Evolutionary conservation across 1,140 invertebrate genomes (phyloP).

Genomic region (Penaeus indicus): DNA sequence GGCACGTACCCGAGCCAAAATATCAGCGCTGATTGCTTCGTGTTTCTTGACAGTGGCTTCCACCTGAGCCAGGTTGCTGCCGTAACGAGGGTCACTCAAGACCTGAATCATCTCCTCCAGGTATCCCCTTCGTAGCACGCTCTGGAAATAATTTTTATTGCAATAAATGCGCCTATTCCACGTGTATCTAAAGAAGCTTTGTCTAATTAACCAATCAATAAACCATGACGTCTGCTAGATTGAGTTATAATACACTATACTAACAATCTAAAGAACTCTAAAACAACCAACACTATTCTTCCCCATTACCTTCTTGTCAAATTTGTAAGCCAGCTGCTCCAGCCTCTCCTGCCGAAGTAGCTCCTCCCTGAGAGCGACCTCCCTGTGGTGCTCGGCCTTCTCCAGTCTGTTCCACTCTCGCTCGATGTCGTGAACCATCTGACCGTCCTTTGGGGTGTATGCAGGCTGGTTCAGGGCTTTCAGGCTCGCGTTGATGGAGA

Average conservation of each 20-base stretch:
- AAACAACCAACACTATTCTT: background rate
- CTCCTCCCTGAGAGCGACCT: constrained; percentile 92
- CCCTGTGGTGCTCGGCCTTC: constrained; percentile 93
- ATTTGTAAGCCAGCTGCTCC: constrained; percentile 95
- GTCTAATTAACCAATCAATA: too few species aligned
- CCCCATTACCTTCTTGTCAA: constrained; percentile 87
- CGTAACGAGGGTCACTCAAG: constrained; percentile 91
- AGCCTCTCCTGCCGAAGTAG: constrained; percentile 92
- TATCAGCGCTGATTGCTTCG: constrained; percentile 97
- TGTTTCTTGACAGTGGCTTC: constrained; percentile 98
- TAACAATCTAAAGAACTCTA: background rate
- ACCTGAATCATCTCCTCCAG: constrained; percentile 99
- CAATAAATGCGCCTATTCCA: too few species aligned
- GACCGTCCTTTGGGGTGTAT: constrained; percentile 93
- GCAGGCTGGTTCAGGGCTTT: constrained; percentile 89
- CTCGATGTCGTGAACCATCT: constrained; percentile 77
- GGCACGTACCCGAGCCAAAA: constrained; percentile 80
- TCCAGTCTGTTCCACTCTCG: constrained; percentile 91
- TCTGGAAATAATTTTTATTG: constrained; percentile 72
- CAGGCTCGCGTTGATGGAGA: constrained; percentile 95
- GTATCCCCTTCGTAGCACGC: constrained; percentile 91
- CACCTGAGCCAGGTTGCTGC: constrained; percentile 90
- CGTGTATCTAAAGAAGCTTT: too few species aligned
- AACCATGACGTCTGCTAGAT: too few species aligned
- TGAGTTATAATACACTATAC: too few species aligned